Evolutionary conservation across 2,888 invertebrate genomes (phyloP).

Genomic region (Malthinus flaveolus): DNA sequence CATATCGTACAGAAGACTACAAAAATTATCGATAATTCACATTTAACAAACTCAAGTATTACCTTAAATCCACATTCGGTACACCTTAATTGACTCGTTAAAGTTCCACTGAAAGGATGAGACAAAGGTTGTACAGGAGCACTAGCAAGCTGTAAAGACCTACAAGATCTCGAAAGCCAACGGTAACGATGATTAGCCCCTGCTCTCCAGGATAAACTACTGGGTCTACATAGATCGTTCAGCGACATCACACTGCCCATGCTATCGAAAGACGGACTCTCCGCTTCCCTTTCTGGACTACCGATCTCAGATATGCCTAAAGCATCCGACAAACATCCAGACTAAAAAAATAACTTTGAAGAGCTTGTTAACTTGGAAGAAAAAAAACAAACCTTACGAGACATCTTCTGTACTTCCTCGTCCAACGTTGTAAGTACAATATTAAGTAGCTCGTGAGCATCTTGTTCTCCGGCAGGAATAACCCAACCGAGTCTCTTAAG

Average conservation of each 20-base stretch:
- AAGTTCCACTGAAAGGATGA: constrained; percentile 74
- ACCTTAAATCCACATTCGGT: constrained; percentile 73
- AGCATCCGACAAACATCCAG: constrained; percentile 77
- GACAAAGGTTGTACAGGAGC: constrained; percentile 57
- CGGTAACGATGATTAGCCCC: constrained; percentile 47
- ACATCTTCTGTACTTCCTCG: constrained; percentile 73
- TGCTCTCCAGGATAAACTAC: constrained; percentile 48
- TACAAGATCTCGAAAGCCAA: constrained; percentile 57
- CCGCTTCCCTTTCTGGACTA: constrained; percentile 53
- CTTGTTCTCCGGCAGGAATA: constrained; percentile 88
- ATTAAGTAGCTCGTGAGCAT: constrained; percentile 92
- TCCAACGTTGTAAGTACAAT: constrained; percentile 87
- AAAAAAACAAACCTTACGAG: constrained; percentile 58
- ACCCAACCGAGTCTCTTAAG: constrained; percentile 81
- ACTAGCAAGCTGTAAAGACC: constrained; percentile 57
- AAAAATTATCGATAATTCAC: constrained; percentile 34
- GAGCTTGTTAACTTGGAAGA: background rate
- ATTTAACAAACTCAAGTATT: constrained; percentile 20
- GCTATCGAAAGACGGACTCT: constrained; percentile 41
- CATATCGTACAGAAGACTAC: constrained; percentile 86
- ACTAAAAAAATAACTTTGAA: constrained; percentile 46
- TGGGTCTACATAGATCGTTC: constrained; percentile 51
- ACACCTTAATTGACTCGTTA: constrained; percentile 78
- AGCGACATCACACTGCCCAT: constrained; percentile 51
- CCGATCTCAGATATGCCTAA: constrained; percentile 60